phyloP scores from a whole-genome alignment of 2,888 invertebrate genomes.

The Trypoxylon attenuatum region DNA sequence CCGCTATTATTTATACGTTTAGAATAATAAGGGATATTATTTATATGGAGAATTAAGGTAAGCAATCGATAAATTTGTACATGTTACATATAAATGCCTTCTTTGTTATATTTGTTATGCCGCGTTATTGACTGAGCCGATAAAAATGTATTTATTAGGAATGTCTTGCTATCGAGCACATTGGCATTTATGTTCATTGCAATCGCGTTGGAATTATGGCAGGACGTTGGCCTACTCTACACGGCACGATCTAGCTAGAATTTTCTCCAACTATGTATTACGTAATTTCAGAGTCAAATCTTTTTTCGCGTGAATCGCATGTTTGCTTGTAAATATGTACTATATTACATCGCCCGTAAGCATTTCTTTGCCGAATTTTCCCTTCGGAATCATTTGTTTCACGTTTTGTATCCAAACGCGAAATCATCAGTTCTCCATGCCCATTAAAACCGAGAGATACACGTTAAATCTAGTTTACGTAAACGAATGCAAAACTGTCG shows the following conservation, averaged over 20 bases:
- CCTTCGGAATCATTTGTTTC: no score
- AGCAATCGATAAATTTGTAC: constrained; percentile 36
- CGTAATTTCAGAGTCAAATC: not conserved
- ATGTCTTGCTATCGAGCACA: constrained; percentile 17
- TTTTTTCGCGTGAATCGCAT: not conserved
- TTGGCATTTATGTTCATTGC: constrained; percentile 27
- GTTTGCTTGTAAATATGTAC: constrained; percentile 24
- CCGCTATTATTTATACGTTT: constrained; percentile 23
- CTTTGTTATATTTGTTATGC: constrained; percentile 53
- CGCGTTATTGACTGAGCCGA: constrained; percentile 37
- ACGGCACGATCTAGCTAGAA: not conserved
- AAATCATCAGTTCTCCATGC: no score
- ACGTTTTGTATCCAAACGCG: no score
- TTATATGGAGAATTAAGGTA: constrained; percentile 29
- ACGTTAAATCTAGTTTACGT: no score
- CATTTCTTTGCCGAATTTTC: no score
- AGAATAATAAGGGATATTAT: constrained; percentile 35
- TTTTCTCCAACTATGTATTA: no score
- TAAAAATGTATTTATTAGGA: constrained; percentile 39
- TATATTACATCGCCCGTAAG: constrained; percentile 7
- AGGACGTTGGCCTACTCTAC: not conserved
- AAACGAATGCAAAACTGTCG: not conserved
- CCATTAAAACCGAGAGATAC: no score
- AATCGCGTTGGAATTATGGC: no score
- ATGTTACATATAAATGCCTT: constrained; percentile 37